These are phyloP conservation scores for Diarsia dahlii DNA, from an alignment of 2,888 invertebrate species.

Conservation along the genomic window DNA sequence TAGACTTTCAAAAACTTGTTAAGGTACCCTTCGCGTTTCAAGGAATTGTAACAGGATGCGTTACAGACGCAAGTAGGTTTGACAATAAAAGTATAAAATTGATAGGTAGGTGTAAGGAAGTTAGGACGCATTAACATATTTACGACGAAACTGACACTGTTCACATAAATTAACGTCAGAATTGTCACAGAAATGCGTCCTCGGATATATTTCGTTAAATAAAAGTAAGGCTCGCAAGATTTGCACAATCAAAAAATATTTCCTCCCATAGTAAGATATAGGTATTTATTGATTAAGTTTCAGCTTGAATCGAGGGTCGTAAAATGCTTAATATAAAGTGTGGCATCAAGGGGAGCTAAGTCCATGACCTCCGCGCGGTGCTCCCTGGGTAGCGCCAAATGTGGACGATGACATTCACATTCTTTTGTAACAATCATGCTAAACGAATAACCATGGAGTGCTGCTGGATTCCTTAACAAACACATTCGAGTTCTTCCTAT, in stretches of 20 bases:
- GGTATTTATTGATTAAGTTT: conserved; percentile 63
- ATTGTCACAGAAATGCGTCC: conserved; percentile 54
- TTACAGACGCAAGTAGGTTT: conserved; percentile 73
- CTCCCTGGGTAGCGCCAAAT: conserved; percentile 90
- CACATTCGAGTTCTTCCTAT: conserved; percentile 54
- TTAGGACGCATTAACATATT: conserved; percentile 60
- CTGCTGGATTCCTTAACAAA: conserved; percentile 55
- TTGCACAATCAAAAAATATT: conserved; percentile 57
- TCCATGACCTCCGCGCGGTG: conserved; percentile 90
- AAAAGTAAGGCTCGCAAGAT: conserved; percentile 62
- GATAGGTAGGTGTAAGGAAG: conserved; percentile 65
- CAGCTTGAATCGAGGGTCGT: conserved; percentile 67
- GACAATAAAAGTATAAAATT: conserved; percentile 78
- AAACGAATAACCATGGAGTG: conserved; percentile 57
- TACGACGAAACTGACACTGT: conserved; percentile 57
- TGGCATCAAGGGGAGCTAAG: conserved; percentile 88
- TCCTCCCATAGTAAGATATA: conserved; percentile 57
- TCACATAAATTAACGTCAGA: conserved; percentile 55
- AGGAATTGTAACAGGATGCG: conserved; percentile 66
- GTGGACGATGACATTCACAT: conserved; percentile 86
- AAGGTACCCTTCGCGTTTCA: conserved; percentile 52
- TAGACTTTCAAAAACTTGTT: conserved; percentile 28
- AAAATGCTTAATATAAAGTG: conserved; percentile 69
- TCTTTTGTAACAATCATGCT: conserved; percentile 68
- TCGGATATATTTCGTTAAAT: conserved; percentile 54